phyloP scores from a whole-genome alignment of 2,797 vertebrate species.

The Synanceia verrucosa region DNA sequence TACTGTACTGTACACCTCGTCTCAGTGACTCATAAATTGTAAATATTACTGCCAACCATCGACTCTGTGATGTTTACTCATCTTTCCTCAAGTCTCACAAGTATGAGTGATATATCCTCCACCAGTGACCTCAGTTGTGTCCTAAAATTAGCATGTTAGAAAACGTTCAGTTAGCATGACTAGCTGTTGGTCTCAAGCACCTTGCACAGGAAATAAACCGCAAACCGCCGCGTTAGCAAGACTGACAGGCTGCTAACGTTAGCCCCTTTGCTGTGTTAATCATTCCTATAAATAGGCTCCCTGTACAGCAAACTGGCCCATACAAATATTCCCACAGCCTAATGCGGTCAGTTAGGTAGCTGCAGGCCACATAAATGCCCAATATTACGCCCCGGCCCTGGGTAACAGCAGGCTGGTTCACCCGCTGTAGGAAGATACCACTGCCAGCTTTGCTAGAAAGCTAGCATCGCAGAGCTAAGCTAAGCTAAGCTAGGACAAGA shows the following conservation, averaged over 20 bases:
- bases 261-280: conserved; percentile 46
- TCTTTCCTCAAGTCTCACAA: not conserved
- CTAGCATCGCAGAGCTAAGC: conserved; percentile 58
- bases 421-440: conserved; percentile 46
- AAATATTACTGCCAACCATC: not conserved
- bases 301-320: conserved; percentile 9
- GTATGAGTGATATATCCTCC: too few species aligned
- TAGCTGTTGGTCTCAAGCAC: conserved; percentile 52
- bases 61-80: not conserved
- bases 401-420: conserved; percentile 37
- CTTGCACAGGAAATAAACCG: conserved; percentile 70
- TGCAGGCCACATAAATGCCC: conserved; percentile 32
- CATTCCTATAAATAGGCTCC: conserved; percentile 52
- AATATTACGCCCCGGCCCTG: conserved; percentile 30
- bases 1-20: not conserved
- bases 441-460: conserved; percentile 53
- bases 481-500: conserved; percentile 68
- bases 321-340: conserved; percentile 22
- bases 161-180: conserved; percentile 21
- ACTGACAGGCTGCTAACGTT: conserved; percentile 56
- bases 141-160: not conserved
- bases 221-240: conserved; percentile 48
- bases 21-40: too few species aligned
- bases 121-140: not conserved
- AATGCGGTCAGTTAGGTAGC: conserved; percentile 18